phyloP scores from a whole-genome alignment of 2,888 invertebrate genomes.

The Cataglyphis rosenhaueri region DNA sequence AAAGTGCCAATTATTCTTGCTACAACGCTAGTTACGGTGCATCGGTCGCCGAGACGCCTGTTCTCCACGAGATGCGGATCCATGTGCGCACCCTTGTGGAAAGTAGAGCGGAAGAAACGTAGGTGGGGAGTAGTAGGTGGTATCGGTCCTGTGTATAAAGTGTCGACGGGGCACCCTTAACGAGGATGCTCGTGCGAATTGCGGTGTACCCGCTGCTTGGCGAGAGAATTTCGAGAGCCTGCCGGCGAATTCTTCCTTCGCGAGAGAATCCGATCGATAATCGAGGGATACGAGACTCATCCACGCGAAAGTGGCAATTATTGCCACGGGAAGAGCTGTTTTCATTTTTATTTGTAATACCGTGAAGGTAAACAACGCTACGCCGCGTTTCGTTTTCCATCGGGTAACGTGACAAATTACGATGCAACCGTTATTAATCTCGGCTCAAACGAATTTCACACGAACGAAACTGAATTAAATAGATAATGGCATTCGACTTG shows the following conservation, averaged over 20 bases:
- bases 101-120: constrained; percentile 67
- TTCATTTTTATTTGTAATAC: background rate
- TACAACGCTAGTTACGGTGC: constrained; percentile 64
- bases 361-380: constrained; percentile 14
- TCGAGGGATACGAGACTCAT: constrained; percentile 60
- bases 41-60: constrained; percentile 54
- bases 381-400: background rate
- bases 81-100: constrained; percentile 61
- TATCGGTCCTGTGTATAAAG: constrained; percentile 54
- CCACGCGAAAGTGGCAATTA: constrained; percentile 59
- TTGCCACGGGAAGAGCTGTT: background rate
- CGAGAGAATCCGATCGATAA: constrained; percentile 51
- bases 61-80: constrained; percentile 64
- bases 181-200: constrained; percentile 47
- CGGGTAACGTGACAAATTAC: background rate
- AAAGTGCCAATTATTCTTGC: constrained; percentile 55
- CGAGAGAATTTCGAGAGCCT: constrained; percentile 35
- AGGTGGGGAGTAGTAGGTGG: constrained; percentile 24
- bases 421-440: background rate
- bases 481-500: background rate
- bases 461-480: background rate
- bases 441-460: background rate
- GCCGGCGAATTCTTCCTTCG: constrained; percentile 41
- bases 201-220: constrained; percentile 33
- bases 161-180: constrained; percentile 39